Percentiles rank a stretch among this genome's conserved stretches.
phyloP scores from a whole-genome alignment of 2,888 invertebrate species.

The Nymphalis urticae region DNA sequence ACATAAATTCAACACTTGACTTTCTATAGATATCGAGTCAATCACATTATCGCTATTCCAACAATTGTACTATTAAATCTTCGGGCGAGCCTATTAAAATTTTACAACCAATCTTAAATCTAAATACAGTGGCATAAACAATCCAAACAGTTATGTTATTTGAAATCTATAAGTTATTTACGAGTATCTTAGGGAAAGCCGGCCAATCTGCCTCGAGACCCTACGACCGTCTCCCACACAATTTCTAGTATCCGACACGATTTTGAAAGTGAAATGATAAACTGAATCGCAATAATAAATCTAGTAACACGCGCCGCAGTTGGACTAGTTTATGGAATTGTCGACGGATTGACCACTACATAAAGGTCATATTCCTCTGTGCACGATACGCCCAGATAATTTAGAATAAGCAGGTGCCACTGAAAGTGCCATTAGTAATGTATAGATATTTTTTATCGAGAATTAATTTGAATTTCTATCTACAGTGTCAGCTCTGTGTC shows the following conservation, averaged over 20 bases:
- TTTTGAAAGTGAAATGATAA: conserved; percentile 69
- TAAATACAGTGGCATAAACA: conserved; percentile 51
- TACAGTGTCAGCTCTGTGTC: background rate
- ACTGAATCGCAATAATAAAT: conserved; percentile 61
- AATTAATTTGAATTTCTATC: conserved; percentile 8
- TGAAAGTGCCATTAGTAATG: conserved; percentile 31
- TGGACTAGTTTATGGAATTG: conserved; percentile 41
- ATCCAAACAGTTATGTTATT: conserved; percentile 59
- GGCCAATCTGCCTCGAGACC: conserved; percentile 47
- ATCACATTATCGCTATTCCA: conserved; percentile 33
- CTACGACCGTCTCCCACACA: conserved; percentile 58
- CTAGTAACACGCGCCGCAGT: conserved; percentile 53
- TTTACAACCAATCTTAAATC: conserved; percentile 51
- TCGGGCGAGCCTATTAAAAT: conserved; percentile 45
- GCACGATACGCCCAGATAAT: conserved; percentile 14
- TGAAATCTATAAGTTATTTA: conserved; percentile 69
- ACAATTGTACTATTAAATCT: conserved; percentile 41
- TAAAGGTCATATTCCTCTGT: conserved; percentile 35
- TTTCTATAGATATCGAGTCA: conserved; percentile 33
- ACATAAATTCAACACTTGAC: conserved; percentile 31
- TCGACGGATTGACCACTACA: conserved; percentile 33
- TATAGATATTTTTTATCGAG: conserved; percentile 9
- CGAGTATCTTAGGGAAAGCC: conserved; percentile 64
- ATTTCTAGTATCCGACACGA: conserved; percentile 66
- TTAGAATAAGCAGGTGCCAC: conserved; percentile 29